These are phyloP conservation scores for Cephus cinctus DNA, from an alignment of 1,140 invertebrate species.

Conservation along the genomic window DNA sequence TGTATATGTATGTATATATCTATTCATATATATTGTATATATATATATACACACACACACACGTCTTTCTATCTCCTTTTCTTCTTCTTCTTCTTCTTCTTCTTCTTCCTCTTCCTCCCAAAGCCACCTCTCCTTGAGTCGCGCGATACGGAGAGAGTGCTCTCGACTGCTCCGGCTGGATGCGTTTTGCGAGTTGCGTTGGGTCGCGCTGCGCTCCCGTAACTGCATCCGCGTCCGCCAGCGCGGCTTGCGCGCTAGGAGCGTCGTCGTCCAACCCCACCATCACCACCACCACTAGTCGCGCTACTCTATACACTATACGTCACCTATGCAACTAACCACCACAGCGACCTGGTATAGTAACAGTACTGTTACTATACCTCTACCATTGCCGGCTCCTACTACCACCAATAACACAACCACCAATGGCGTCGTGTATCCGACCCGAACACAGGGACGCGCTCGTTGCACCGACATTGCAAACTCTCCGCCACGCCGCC, in stretches of 20 bases:
- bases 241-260: slow-evolving; percentile 50
- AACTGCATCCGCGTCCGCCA: slow-evolving; percentile 54
- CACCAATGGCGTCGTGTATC: no score
- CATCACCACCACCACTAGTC: slow-evolving; percentile 21
- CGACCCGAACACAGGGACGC: no score
- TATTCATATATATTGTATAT: not conserved
- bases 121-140: no score
- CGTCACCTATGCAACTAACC: slow-evolving; percentile 17
- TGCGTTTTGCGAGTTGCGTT: slow-evolving; percentile 53
- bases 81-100: no score
- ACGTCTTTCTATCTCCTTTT: not conserved
- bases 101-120: no score
- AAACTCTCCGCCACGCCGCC: no score
- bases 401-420: slow-evolving; percentile 10
- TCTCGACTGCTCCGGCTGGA: slow-evolving; percentile 41
- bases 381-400: slow-evolving; percentile 9
- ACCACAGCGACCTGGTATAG: slow-evolving; percentile 14
- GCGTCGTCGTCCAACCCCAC: slow-evolving; percentile 47
- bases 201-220: slow-evolving; percentile 58
- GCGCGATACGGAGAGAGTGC: slow-evolving; percentile 31
- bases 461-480: no score
- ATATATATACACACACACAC: not conserved
- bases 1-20: not conserved
- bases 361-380: slow-evolving; percentile 3
- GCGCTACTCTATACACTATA: slow-evolving; percentile 12